phyloP scores from a whole-genome alignment of 2,113 vertebrate genomes.

The Salminus brasiliensis region DNA sequence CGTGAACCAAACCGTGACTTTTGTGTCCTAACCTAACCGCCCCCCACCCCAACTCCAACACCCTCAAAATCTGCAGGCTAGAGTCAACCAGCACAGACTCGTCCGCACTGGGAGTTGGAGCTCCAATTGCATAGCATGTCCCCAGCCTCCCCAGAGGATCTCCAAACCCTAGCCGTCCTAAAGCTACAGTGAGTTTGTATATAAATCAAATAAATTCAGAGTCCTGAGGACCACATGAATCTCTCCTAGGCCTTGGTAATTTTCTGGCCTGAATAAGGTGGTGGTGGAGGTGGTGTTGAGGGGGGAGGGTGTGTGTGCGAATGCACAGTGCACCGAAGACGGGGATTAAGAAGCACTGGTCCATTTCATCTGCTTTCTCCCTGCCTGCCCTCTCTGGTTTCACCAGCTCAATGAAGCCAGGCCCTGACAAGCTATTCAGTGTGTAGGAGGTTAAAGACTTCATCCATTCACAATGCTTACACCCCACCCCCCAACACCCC shows the following conservation, averaged over 20 bases:
- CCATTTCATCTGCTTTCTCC: constrained; percentile 63
- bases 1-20: too few species aligned
- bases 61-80: too few species aligned
- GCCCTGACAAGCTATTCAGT: constrained; percentile 74
- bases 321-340: background rate
- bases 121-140: background rate
- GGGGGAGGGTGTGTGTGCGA: background rate
- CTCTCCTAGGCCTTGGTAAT: background rate
- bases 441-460: constrained; percentile 74
- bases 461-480: constrained; percentile 75
- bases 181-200: background rate
- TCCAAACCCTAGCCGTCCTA: background rate
- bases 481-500: too few species aligned
- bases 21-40: too few species aligned
- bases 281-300: background rate
- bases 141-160: background rate
- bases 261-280: background rate
- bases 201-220: background rate
- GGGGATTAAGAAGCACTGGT: constrained; percentile 10
- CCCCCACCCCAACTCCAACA: too few species aligned
- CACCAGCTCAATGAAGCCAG: constrained; percentile 66
- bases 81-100: too few species aligned
- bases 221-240: background rate
- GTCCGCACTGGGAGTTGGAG: too few species aligned
- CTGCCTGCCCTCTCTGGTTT: constrained; percentile 60